These are phyloP conservation scores for Garra rufa DNA, from an alignment of 2,113 vertebrate genomes.

Conservation along the genomic window DNA sequence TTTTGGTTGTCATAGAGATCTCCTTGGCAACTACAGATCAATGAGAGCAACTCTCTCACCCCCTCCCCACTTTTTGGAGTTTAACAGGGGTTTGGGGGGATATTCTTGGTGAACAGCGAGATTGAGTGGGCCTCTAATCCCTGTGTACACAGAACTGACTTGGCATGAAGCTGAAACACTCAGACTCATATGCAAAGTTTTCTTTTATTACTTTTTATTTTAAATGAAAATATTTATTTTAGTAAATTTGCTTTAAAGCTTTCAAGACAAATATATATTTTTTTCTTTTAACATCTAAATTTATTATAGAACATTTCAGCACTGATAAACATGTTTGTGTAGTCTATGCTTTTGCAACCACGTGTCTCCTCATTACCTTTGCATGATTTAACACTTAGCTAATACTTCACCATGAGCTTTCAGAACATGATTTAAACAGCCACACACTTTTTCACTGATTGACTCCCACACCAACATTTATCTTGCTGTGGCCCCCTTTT, in stretches of 20 bases:
- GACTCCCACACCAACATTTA: neutral
- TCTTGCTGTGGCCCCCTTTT: neutral
- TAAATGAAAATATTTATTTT: neutral
- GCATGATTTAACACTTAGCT: slow-evolving; percentile 58
- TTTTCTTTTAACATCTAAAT: neutral
- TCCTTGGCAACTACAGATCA: slow-evolving; percentile 64
- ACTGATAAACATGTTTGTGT: neutral
- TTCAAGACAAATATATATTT: neutral
- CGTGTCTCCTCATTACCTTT: slow-evolving; percentile 32
- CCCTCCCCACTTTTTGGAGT: slow-evolving; percentile 50
- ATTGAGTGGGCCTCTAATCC: slow-evolving; percentile 26
- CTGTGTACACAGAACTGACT: slow-evolving; percentile 4
- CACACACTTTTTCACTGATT: neutral
- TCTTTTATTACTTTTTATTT: neutral
- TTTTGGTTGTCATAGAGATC: slow-evolving; percentile 68
- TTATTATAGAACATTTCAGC: neutral
- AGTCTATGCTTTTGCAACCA: neutral
- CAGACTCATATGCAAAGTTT: neutral
- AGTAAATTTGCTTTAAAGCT: neutral
- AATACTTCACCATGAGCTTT: slow-evolving; percentile 13
- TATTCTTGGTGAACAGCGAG: neutral
- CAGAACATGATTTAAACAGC: neutral
- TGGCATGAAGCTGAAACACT: neutral
- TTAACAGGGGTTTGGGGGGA: slow-evolving; percentile 39
- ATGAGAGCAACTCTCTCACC: slow-evolving; percentile 62